Evolutionary conservation across 2,797 vertebrate genomes (phyloP).

Genomic region (Rhabdomys pumilio): DNA sequence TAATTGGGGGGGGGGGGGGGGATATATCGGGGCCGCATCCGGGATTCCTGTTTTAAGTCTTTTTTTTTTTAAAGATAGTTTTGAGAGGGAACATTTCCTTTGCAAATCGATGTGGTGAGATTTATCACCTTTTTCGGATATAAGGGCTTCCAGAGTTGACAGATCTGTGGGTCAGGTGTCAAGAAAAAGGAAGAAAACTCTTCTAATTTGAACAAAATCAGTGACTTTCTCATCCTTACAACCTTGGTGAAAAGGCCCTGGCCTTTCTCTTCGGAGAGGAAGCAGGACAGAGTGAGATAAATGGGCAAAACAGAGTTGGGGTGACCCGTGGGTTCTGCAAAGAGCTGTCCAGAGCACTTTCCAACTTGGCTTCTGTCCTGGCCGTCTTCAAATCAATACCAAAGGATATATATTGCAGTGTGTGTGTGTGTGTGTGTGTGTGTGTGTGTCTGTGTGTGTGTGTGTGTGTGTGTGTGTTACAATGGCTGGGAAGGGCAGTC

Average conservation of each 20-base stretch:
- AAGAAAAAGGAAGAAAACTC: constrained; percentile 51
- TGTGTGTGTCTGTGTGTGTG: too few species aligned
- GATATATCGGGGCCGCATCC: constrained; percentile 69
- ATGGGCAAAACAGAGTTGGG: not conserved
- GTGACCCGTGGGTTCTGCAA: not conserved
- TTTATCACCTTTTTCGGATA: constrained; percentile 63
- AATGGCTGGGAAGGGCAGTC: not conserved
- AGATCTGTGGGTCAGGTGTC: constrained; percentile 70
- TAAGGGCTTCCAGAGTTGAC: constrained; percentile 17
- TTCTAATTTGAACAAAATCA: constrained; percentile 59
- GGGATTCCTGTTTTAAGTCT: constrained; percentile 63
- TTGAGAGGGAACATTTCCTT: constrained; percentile 50
- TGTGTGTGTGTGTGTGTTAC: not conserved
- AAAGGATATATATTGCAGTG: not conserved
- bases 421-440: not conserved
- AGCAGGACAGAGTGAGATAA: not conserved
- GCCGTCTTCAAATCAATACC: not conserved
- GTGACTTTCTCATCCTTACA: not conserved
- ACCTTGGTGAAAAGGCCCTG: not conserved
- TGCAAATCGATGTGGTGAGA: constrained; percentile 3
- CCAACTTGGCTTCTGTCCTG: not conserved
- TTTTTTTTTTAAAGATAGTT: constrained; percentile 35
- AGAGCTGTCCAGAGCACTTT: not conserved
- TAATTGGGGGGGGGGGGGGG: constrained; percentile 69
- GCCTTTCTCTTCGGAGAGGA: not conserved